A percentile compares a stretch with the other conserved stretches of the same genome.
These are phyloP conservation scores for Struthio camelus DNA, from an alignment of 2,113 vertebrate genomes.

Conservation along the genomic window DNA sequence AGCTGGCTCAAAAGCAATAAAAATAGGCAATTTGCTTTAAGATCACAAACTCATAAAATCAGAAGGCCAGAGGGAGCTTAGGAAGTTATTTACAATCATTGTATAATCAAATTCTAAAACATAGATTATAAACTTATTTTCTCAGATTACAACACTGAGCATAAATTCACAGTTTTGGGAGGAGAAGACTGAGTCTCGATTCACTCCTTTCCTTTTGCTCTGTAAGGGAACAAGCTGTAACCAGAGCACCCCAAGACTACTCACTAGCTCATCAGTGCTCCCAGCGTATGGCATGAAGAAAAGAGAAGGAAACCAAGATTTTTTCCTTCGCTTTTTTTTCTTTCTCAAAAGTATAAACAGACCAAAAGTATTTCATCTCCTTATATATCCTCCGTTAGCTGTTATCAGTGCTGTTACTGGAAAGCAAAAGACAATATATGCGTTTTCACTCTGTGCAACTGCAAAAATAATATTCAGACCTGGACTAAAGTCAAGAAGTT, in stretches of 20 bases:
- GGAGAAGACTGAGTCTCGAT: background rate
- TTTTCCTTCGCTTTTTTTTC: background rate
- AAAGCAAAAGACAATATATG: background rate
- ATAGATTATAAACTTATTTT: background rate
- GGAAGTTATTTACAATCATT: background rate
- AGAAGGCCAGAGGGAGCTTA: background rate
- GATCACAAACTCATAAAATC: background rate
- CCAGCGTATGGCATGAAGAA: background rate
- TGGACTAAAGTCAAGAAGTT: background rate
- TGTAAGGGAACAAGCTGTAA: background rate
- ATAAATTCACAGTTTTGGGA: background rate
- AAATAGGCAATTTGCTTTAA: background rate
- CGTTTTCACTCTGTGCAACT: background rate
- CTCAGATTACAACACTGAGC: background rate
- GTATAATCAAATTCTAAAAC: background rate
- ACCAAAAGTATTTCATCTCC: background rate
- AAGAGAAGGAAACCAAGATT: background rate
- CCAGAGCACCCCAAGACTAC: background rate
- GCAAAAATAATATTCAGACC: background rate
- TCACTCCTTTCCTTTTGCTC: background rate
- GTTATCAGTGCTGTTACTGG: background rate
- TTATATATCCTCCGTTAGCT: background rate
- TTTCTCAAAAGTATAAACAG: background rate
- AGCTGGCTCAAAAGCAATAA: background rate
- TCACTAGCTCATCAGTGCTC: background rate